Conservation (phyloP, 2,113 vertebrate species). For the Xenopus laevis region DNA sequence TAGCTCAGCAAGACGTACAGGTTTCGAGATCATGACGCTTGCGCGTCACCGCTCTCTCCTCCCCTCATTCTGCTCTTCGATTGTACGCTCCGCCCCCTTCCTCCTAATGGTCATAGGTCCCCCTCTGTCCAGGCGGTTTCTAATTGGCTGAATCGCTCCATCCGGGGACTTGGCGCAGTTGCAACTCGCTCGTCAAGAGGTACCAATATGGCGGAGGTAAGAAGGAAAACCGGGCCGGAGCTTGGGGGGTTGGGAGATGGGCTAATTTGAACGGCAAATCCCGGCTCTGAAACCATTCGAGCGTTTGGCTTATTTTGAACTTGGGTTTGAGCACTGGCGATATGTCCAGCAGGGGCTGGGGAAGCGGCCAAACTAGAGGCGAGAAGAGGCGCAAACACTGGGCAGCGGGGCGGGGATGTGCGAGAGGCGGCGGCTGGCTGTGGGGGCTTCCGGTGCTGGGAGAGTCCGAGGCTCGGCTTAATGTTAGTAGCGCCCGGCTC, state of each 20-base stretch:
- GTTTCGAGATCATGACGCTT: background rate
- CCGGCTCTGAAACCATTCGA: background rate
- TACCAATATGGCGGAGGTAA: constrained; percentile 99
- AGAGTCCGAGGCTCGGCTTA: background rate
- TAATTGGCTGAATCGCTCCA: constrained; percentile 80
- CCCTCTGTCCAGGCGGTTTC: constrained; percentile 41
- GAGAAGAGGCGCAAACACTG: constrained; percentile 19
- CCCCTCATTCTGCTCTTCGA: constrained; percentile 8
- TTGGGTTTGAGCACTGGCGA: background rate
- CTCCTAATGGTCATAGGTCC: constrained; percentile 22
- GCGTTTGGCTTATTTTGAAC: background rate
- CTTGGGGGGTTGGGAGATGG: constrained; percentile 43
- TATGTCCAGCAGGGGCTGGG: constrained; percentile 2
- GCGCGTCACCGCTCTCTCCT: constrained; percentile 33
- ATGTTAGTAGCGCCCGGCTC: too few species aligned
- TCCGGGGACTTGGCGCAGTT: constrained; percentile 84
- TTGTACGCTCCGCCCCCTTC: constrained; percentile 39
- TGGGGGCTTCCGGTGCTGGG: background rate
- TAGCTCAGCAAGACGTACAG: too few species aligned
- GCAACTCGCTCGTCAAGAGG: constrained; percentile 84
- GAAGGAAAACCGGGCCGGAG: constrained; percentile 82
- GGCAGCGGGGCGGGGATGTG: constrained; percentile 60
- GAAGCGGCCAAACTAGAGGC: constrained; percentile 14
- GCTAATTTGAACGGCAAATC: constrained; percentile 29
- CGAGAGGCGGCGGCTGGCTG: constrained; percentile 70